These are phyloP conservation scores for Orgyia antiqua DNA, from an alignment of 2,888 invertebrate genomes.

Conservation along the genomic window DNA sequence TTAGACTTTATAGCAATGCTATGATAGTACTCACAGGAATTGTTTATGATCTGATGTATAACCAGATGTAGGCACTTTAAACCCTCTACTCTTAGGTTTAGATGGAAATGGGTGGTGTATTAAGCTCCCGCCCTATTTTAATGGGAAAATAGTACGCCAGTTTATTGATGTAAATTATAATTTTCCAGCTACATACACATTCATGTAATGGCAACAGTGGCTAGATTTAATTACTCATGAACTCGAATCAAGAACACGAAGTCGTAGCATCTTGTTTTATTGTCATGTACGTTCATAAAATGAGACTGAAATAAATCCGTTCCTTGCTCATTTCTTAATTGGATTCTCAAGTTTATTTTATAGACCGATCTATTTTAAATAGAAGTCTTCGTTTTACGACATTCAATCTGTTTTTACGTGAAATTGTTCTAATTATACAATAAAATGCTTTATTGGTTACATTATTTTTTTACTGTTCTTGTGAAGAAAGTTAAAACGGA, in stretches of 20 bases:
- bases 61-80: too few species aligned
- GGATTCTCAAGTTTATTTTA: slow-evolving; percentile 71
- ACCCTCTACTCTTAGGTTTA: too few species aligned
- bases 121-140: too few species aligned
- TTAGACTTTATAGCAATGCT: too few species aligned
- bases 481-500: slow-evolving; percentile 3
- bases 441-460: slow-evolving; percentile 32
- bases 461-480: slow-evolving; percentile 23
- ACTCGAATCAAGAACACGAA: slow-evolving; percentile 34
- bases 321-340: slow-evolving; percentile 69
- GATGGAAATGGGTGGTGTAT: too few species aligned
- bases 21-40: too few species aligned
- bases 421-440: slow-evolving; percentile 30
- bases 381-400: slow-evolving; percentile 57
- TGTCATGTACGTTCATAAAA: slow-evolving; percentile 60
- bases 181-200: too few species aligned
- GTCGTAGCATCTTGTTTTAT: slow-evolving; percentile 48
- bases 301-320: slow-evolving; percentile 59
- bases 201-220: too few species aligned
- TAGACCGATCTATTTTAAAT: slow-evolving; percentile 61
- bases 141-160: too few species aligned
- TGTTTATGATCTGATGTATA: too few species aligned
- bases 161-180: too few species aligned
- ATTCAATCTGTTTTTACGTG: slow-evolving; percentile 48
- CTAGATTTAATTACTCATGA: slow-evolving; percentile 36